phyloP scores from a whole-genome alignment of 2,888 invertebrate species.

The Galerucella calmariensis region DNA sequence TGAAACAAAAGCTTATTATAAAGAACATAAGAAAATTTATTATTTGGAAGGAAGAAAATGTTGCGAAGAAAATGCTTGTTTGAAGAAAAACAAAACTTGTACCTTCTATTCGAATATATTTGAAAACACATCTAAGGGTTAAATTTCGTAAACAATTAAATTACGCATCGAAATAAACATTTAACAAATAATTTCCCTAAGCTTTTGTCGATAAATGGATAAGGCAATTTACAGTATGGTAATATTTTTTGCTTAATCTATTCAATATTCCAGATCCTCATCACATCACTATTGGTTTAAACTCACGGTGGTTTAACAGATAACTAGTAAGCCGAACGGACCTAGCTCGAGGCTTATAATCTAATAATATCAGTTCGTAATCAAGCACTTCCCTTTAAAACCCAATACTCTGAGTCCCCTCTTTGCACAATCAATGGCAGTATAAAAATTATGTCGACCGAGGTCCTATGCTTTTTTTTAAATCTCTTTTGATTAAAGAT shows the following conservation, averaged over 20 bases:
- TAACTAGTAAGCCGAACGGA: slow-evolving; percentile 48
- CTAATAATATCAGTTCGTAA: slow-evolving; percentile 61
- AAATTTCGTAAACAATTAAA: background rate
- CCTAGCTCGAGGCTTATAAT: slow-evolving; percentile 56
- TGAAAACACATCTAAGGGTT: too few species aligned
- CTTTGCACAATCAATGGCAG: slow-evolving; percentile 19
- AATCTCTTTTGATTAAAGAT: slow-evolving; percentile 5
- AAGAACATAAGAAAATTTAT: too few species aligned
- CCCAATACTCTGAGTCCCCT: slow-evolving; percentile 33
- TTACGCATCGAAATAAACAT: background rate
- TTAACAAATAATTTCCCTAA: slow-evolving; percentile 9
- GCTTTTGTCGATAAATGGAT: slow-evolving; percentile 29
- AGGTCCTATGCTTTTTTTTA: slow-evolving; percentile 1
- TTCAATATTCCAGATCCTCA: slow-evolving; percentile 32
- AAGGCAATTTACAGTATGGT: slow-evolving; percentile 30
- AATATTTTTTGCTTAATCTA: slow-evolving; percentile 34
- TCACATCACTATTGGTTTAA: slow-evolving; percentile 34
- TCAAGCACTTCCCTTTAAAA: slow-evolving; percentile 53
- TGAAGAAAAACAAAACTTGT: too few species aligned
- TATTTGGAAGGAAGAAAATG: too few species aligned
- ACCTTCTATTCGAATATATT: too few species aligned
- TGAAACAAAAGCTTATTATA: too few species aligned
- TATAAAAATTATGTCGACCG: slow-evolving; percentile 17
- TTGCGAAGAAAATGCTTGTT: too few species aligned
- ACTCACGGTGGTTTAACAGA: slow-evolving; percentile 45